Evolutionary conservation across 2,888 invertebrate species (phyloP), one percentile per base, ranked within the genome.

Genomic region (Gortyna flavago): DNA sequence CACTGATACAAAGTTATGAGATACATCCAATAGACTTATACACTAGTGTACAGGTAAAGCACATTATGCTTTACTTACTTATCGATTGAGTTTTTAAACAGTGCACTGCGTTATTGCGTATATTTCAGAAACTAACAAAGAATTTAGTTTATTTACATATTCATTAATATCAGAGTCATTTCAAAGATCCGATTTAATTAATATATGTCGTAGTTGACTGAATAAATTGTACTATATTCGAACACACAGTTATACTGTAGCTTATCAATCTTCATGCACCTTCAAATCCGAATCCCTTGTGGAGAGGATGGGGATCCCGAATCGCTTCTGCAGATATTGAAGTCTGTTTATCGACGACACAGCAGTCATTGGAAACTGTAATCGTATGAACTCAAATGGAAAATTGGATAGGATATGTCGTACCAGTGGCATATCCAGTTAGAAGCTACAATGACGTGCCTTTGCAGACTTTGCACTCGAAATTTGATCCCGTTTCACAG

Each of bases 341-440:
- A 77, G 62, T 75, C 59, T 77, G 82, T 83, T 77, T 85, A 85
- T 82, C 71, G 73, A 61, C 57, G 64, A 82, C 74, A 69, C 62
- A 75, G 64, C 82, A 74, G 67, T 64, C 57, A 79, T 73, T 85
- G 83, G 83, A 73, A 79, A 83, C 75, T 73, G 70, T 79, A 79
- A 79, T 84, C 83, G 79, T 32, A 86, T 83, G 75, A 83, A 84
- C 75, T 84, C 75, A 67, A 79, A 79, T 83, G 79, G 84, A 84
- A 84, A 86, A 84, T 84, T 84, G 83, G 79, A 86, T 73, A 51
- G 72, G 70, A 75, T 71, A 78, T 72, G 77, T 85, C 78, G 73
- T 66, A 62, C 59, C 59, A 59, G 32, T 29, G 44, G 70, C 69
- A 78, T 75, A 83, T 66, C 83, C 72, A 75, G 83, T 86, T 79